Evolutionary conservation across 2,113 vertebrate species (phyloP).

Genomic region (Heliornis fulica): DNA sequence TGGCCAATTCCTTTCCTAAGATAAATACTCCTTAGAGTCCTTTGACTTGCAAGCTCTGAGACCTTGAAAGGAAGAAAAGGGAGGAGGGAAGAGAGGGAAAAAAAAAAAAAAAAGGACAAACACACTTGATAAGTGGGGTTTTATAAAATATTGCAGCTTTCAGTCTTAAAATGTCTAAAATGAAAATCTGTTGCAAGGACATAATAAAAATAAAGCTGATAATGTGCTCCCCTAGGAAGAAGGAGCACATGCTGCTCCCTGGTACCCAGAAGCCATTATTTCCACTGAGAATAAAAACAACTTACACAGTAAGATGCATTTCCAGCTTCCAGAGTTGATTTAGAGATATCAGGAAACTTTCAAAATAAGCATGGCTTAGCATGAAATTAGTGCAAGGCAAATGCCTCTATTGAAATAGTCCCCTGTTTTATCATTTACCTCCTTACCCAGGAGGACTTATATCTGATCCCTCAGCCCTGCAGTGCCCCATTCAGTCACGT

Average conservation of each 20-base stretch:
- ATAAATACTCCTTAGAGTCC: neutral
- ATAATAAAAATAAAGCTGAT: constrained; percentile 25
- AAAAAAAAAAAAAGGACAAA: neutral
- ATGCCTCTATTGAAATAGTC: neutral
- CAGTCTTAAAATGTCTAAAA: constrained; percentile 10
- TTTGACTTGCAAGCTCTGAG: neutral
- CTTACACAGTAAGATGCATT: neutral
- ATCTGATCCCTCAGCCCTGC: neutral
- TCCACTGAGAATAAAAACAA: neutral
- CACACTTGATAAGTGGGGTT: neutral
- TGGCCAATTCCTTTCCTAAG: neutral
- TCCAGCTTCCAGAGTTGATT: neutral
- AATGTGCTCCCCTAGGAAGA: neutral
- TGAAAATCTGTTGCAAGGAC: neutral
- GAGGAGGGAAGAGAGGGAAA: neutral
- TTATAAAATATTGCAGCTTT: constrained; percentile 3
- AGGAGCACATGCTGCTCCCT: neutral
- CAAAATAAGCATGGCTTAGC: neutral
- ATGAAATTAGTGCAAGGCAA: neutral
- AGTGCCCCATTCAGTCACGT: neutral
- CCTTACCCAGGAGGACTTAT: neutral
- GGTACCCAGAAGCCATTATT: neutral
- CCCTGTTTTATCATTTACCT: neutral
- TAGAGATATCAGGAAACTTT: neutral
- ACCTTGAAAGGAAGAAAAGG: neutral